phyloP scores from a whole-genome alignment of 2,888 invertebrate species.

The Morpho achilles region DNA sequence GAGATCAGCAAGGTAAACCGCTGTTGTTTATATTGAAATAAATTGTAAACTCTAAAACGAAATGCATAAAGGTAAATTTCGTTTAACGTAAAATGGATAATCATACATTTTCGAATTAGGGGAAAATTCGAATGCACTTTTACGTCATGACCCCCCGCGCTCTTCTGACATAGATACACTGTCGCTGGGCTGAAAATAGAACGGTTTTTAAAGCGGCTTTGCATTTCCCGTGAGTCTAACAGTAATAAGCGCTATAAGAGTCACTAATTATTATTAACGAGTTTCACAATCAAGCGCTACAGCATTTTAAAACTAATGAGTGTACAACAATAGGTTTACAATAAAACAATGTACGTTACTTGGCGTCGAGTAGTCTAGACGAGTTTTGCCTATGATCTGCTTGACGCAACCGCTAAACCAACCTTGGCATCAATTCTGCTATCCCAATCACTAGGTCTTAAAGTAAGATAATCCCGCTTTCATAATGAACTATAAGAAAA shows the following conservation, averaged over 20 bases:
- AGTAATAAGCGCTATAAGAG: slow-evolving; percentile 21
- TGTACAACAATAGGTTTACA: slow-evolving; percentile 30
- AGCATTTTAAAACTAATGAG: slow-evolving; percentile 21
- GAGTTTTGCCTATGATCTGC: slow-evolving; percentile 31
- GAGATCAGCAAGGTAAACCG: slow-evolving; percentile 34
- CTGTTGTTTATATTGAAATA: slow-evolving; percentile 16
- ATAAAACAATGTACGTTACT: slow-evolving; percentile 26
- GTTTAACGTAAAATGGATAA: slow-evolving; percentile 12
- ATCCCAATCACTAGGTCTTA: slow-evolving; percentile 33
- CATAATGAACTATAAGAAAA: background rate
- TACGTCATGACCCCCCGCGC: slow-evolving; percentile 57
- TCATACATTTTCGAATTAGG: slow-evolving; percentile 35
- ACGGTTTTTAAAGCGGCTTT: slow-evolving; percentile 15
- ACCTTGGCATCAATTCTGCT: slow-evolving; percentile 52
- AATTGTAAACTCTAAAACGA: slow-evolving; percentile 33
- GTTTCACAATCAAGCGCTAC: slow-evolving; percentile 20
- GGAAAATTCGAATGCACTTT: slow-evolving; percentile 51
- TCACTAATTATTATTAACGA: slow-evolving; percentile 16
- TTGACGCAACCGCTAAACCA: slow-evolving; percentile 42
- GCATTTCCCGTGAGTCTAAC: slow-evolving; percentile 11
- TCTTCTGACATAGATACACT: slow-evolving; percentile 59
- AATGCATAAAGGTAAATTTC: slow-evolving; percentile 33
- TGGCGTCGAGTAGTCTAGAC: slow-evolving; percentile 54
- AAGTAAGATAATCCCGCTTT: background rate
- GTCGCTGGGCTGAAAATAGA: slow-evolving; percentile 57